Evolutionary conservation across 2,888 invertebrate species (phyloP), one percentile per base, ranked within the genome.

Genomic region (Ypsolopha scabrella): DNA sequence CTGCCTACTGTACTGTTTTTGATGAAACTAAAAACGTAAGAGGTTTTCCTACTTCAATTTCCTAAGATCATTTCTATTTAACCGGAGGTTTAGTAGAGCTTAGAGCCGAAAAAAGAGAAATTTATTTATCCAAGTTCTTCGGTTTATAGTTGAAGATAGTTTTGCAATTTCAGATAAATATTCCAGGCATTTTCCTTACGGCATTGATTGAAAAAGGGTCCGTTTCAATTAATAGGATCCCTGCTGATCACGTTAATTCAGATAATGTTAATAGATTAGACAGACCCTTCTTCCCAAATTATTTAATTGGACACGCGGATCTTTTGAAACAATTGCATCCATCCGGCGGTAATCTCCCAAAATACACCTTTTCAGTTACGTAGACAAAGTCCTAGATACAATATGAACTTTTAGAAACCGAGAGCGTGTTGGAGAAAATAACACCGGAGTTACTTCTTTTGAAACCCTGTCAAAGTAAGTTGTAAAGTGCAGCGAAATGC

Each of bases 401-500:
- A 57, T 54, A 54, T 55, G 57, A 60, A 60, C 57, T 55, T 49
- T 9, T 46, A 35, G 24, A 50, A 52, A 50, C 48, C 55, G 51
- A 53, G 41, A 52, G 46, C 48, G 51, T 41, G 51, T 50, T 53
- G 58, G 1, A 11, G 59, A 58, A 62, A 57, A 55, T 61, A 39
- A 7, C 35, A 43, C 34, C 51, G 52, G 56, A 58, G 56, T 58
- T 61, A 68, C 67, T 59, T 64, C 24, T 2, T 65, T 58, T 65
- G 54, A 65, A 68, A 75, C 73, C 65, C 56, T 68, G 66, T 73
- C 72, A 54, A 56, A 67, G 53, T 70, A 54, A 65, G 53, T 52
- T 67, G 67, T 66, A 67, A 24, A 65, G 59, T 78, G 76, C 75
- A 76, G 57, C 59, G 60, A 64, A 70, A 55, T 65, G 58, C 47